Evolutionary conservation across 2,113 vertebrate species (phyloP).

Genomic region (Pleuronectes platessa): DNA sequence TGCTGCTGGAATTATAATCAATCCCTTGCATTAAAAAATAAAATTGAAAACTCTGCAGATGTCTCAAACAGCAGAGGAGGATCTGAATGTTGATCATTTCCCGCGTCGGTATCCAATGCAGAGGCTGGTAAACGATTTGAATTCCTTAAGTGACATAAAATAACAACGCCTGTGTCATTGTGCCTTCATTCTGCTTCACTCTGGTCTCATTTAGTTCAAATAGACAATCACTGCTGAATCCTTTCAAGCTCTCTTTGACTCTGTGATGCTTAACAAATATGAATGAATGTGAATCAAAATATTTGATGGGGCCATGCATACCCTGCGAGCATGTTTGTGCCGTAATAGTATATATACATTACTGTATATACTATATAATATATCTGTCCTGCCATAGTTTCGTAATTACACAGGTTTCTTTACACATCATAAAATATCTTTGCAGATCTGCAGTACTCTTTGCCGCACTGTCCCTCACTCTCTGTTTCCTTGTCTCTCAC

Average conservation of each 20-base stretch:
- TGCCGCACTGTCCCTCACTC: too few species aligned
- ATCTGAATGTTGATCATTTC: constrained; percentile 9
- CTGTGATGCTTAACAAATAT: neutral
- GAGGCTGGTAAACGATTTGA: constrained; percentile 17
- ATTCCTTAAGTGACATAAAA: constrained; percentile 23
- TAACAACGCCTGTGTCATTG: constrained; percentile 8
- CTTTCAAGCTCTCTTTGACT: neutral
- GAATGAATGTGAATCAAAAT: too few species aligned
- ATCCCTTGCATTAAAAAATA: constrained; percentile 18
- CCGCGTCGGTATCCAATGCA: neutral
- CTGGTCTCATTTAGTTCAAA: constrained; percentile 16
- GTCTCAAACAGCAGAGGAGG: constrained; percentile 13
- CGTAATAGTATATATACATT: too few species aligned
- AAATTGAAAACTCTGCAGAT: constrained; percentile 10
- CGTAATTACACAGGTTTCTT: too few species aligned
- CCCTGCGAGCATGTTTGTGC: too few species aligned
- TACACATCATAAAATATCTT: too few species aligned
- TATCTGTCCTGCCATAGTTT: too few species aligned
- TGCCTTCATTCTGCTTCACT: constrained; percentile 12
- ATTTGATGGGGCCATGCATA: too few species aligned
- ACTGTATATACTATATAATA: too few species aligned
- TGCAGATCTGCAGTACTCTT: too few species aligned
- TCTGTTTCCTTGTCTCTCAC: too few species aligned
- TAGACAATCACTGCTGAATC: constrained; percentile 12
- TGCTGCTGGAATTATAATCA: constrained; percentile 52